phyloP scores from a whole-genome alignment of 2,888 invertebrate genomes.

The Himalopsyche kuldschensis region DNA sequence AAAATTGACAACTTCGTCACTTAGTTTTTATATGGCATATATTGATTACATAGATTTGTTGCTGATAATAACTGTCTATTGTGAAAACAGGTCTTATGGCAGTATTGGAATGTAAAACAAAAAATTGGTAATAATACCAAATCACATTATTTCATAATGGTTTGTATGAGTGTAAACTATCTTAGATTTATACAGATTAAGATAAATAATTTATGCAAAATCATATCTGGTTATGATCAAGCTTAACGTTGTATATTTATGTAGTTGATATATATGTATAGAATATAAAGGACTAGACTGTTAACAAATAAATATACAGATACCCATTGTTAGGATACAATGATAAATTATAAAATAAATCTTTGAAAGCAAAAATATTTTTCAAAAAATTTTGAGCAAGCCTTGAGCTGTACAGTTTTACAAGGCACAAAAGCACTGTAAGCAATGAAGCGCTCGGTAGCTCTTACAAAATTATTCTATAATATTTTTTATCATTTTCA shows the following conservation, averaged over 20 bases:
- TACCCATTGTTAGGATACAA: neutral
- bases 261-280: neutral
- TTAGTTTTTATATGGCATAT: neutral
- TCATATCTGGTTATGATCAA: too few species aligned
- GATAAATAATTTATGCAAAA: too few species aligned
- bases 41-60: neutral
- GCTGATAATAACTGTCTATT: too few species aligned
- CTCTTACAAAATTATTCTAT: neutral
- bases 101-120: too few species aligned
- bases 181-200: too few species aligned
- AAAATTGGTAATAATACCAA: too few species aligned
- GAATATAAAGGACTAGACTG: neutral
- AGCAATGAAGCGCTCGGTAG: neutral
- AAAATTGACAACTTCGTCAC: neutral
- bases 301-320: neutral
- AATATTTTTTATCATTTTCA: neutral
- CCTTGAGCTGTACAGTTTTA: neutral
- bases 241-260: too few species aligned
- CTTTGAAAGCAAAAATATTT: neutral
- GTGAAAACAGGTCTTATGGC: too few species aligned
- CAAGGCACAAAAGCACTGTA: neutral
- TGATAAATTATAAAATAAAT: neutral
- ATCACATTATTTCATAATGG: too few species aligned
- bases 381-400: neutral
- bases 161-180: too few species aligned